Conservation (phyloP, 2,113 vertebrate genomes). For the Muntiacus reevesi region DNA sequence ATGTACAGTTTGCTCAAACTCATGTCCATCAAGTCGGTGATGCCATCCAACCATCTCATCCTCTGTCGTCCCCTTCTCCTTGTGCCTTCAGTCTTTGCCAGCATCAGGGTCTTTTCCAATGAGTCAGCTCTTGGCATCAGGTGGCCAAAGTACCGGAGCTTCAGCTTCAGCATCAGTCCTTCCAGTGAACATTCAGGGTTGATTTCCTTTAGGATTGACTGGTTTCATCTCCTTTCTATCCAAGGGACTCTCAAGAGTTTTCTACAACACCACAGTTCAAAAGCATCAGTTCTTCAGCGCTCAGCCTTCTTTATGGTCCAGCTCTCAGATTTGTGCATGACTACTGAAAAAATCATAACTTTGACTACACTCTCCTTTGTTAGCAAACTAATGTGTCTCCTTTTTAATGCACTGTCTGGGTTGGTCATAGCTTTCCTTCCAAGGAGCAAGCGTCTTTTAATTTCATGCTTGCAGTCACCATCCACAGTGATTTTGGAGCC, state of each 20-base stretch:
- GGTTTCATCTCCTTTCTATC: neutral
- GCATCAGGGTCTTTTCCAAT: neutral
- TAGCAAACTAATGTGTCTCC: neutral
- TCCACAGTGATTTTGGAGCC: neutral
- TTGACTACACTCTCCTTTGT: neutral
- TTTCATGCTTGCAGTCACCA: neutral
- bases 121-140: neutral
- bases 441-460: neutral
- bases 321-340: neutral
- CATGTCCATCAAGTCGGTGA: neutral
- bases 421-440: neutral
- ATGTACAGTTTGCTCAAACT: neutral
- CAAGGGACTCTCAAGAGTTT: neutral
- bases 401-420: neutral
- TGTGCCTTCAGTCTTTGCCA: fast-evolving
- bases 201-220: neutral
- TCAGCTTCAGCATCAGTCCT: neutral
- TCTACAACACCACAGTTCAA: neutral
- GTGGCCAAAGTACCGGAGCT: neutral
- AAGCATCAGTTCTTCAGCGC: neutral
- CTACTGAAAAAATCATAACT: neutral
- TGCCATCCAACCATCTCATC: neutral
- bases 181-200: neutral
- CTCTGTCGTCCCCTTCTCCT: neutral
- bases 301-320: neutral